A percentile compares a stretch with the other conserved stretches of the same genome.
Conservation (phyloP, 2,113 vertebrate genomes). For the Labrus mixtus region DNA sequence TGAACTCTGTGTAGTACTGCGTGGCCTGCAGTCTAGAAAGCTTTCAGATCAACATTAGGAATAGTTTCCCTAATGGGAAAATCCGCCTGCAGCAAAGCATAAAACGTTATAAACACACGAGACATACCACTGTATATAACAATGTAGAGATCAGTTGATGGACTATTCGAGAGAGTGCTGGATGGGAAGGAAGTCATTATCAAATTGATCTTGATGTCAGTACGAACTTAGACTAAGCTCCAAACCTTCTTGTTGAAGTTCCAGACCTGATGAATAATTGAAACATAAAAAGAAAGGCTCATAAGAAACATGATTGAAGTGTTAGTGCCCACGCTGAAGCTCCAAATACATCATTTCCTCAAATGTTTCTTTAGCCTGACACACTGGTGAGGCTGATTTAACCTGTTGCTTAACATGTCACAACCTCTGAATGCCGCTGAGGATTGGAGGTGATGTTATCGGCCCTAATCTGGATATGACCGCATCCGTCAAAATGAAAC, state of each 20-base stretch:
- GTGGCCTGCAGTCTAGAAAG: constrained; percentile 42
- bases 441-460: constrained; percentile 53
- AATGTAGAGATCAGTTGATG: constrained; percentile 10
- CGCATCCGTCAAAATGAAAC: constrained; percentile 36
- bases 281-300: neutral
- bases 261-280: neutral
- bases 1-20: constrained; percentile 34
- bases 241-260: no score
- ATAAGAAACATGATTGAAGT: no score
- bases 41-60: constrained; percentile 41
- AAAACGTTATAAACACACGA: constrained; percentile 10
- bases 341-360: neutral
- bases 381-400: neutral
- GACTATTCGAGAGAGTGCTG: neutral
- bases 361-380: neutral
- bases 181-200: constrained; percentile 7
- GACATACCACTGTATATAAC: constrained; percentile 20
- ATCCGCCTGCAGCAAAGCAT: constrained; percentile 40
- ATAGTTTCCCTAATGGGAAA: constrained; percentile 45
- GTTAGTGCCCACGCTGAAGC: neutral
- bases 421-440: constrained; percentile 36
- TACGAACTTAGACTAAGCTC: neutral
- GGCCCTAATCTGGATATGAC: constrained; percentile 39
- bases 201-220: neutral
- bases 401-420: constrained; percentile 23